Evolutionary conservation across 2,888 invertebrate species (phyloP).

Genomic region (Tethea ocularis): DNA sequence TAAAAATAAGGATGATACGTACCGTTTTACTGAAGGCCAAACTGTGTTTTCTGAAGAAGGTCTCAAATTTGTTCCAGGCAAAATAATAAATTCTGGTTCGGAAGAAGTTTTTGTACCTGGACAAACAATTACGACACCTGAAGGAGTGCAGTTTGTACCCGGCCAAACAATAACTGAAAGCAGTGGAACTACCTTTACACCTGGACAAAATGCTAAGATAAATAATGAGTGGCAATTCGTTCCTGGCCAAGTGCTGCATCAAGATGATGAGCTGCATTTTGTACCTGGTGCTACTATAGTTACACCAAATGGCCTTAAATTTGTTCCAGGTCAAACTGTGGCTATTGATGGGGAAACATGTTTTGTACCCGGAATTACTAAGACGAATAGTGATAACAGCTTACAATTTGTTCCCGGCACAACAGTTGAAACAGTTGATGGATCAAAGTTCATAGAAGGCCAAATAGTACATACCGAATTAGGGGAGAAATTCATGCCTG

Average conservation of each 20-base stretch:
- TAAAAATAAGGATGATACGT: constrained; percentile 80
- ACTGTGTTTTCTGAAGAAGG: constrained; percentile 85
- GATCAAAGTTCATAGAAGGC: constrained; percentile 86
- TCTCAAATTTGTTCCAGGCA: constrained; percentile 85
- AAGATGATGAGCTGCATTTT: constrained; percentile 82
- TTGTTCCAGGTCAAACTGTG: constrained; percentile 86
- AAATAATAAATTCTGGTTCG: constrained; percentile 73
- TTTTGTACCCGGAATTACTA: constrained; percentile 85
- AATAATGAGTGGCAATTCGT: constrained; percentile 85
- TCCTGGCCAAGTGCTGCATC: constrained; percentile 85
- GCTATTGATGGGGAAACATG: constrained; percentile 75
- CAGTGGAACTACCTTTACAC: constrained; percentile 82
- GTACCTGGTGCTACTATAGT: constrained; percentile 86
- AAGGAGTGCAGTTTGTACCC: constrained; percentile 85
- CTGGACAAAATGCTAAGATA: constrained; percentile 85
- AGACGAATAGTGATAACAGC: constrained; percentile 65
- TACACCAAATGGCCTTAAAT: constrained; percentile 85
- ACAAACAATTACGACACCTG: constrained; percentile 83
- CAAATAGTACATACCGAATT: constrained; percentile 84
- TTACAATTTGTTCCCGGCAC: constrained; percentile 85
- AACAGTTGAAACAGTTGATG: constrained; percentile 85
- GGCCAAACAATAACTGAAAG: constrained; percentile 85
- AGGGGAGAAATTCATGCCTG: constrained; percentile 86
- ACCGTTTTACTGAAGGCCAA: constrained; percentile 85
- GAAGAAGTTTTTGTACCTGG: constrained; percentile 85